Percentiles rank a stretch among this genome's conserved stretches.
These are phyloP conservation scores for Taurulus bubalis DNA, from an alignment of 2,113 vertebrate genomes.

Conservation along the genomic window DNA sequence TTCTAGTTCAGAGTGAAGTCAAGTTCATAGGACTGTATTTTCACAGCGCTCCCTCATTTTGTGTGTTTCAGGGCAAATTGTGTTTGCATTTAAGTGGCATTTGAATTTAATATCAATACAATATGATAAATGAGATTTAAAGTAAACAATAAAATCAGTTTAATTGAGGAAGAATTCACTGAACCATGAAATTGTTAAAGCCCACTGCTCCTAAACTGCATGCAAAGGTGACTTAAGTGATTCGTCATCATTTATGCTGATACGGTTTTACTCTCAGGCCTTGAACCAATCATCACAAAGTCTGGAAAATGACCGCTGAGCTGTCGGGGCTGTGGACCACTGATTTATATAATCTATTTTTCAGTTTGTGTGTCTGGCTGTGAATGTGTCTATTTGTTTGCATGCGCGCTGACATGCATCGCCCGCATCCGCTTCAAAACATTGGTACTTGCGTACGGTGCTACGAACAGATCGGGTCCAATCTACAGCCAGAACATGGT, in stretches of 20 bases:
- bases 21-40: background rate
- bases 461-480: too few relatives aligned
- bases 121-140: background rate
- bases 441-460: too few relatives aligned
- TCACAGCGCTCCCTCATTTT: background rate
- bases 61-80: background rate
- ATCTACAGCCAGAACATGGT: too few relatives aligned
- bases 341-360: background rate
- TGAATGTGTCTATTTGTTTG: background rate
- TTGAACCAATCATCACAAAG: background rate
- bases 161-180: background rate
- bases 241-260: constrained; percentile 1
- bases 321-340: background rate
- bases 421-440: too few relatives aligned
- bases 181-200: background rate
- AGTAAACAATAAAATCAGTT: background rate
- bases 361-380: background rate
- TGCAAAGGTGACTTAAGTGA: constrained; percentile 1
- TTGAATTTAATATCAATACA: background rate
- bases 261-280: background rate
- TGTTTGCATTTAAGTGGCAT: background rate
- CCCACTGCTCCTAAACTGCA: background rate
- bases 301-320: background rate
- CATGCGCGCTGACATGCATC: background rate
- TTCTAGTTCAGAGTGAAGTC: constrained; percentile 13